These are phyloP conservation scores for Stenolophus ochropezus DNA, from an alignment of 2,888 invertebrate genomes.

Conservation along the genomic window DNA sequence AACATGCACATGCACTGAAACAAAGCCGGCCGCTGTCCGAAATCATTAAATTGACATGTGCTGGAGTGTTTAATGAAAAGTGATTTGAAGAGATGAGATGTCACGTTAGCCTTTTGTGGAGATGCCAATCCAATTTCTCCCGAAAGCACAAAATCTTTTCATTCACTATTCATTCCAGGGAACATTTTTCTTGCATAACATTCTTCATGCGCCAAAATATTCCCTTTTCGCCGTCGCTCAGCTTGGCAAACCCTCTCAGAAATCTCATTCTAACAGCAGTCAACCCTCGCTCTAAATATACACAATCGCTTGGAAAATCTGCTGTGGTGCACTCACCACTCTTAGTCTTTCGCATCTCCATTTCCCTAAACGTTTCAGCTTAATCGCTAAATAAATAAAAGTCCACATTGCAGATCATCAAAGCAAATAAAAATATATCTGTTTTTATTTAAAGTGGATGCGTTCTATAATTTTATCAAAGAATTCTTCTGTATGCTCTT, in stretches of 20 bases:
- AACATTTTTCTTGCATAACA: conserved; percentile 20
- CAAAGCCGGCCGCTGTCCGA: not conserved
- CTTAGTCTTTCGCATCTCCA: not conserved
- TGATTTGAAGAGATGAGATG: not conserved
- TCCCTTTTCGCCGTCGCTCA: conserved; percentile 17
- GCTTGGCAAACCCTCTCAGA: conserved; percentile 10
- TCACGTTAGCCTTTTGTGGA: no score
- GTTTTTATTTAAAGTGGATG: no score
- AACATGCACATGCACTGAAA: not conserved
- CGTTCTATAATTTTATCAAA: no score
- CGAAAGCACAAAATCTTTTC: not conserved
- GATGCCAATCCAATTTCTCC: not conserved
- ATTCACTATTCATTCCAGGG: conserved; percentile 1
- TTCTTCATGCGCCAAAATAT: conserved; percentile 33
- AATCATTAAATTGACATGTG: not conserved
- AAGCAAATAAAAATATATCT: no score
- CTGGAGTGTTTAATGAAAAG: not conserved
- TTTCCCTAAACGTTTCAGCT: no score
- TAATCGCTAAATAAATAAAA: no score
- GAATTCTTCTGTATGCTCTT: no score
- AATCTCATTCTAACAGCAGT: conserved; percentile 29
- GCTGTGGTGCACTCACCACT: not conserved
- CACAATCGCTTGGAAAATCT: not conserved
- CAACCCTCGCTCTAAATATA: conserved; percentile 26
- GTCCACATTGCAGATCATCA: no score